Evolutionary conservation across 1,140 invertebrate species (phyloP).

Genomic region (Drosophila kohkoa): DNA sequence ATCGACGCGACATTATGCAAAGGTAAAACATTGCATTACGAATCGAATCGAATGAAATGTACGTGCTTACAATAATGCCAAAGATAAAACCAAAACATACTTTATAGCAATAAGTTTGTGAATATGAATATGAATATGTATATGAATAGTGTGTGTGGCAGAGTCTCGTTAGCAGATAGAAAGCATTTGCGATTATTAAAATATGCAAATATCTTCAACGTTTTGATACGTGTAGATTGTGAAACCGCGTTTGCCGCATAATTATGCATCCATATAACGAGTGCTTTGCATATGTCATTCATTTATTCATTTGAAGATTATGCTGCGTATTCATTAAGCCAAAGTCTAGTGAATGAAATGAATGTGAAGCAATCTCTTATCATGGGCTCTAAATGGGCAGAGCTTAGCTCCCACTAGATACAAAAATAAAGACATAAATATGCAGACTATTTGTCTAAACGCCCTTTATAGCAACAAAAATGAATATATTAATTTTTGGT

Average conservation of each 20-base stretch:
- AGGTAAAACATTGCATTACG: conserved; percentile 72
- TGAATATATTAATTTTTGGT: too few relatives aligned
- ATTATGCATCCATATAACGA: not conserved
- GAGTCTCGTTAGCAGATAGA: conserved; percentile 13
- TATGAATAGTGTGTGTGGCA: not conserved
- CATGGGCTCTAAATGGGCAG: not conserved
- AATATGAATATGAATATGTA: conserved; percentile 15
- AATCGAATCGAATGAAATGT: conserved; percentile 49
- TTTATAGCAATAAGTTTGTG: not conserved
- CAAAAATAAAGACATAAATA: too few relatives aligned
- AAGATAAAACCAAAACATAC: conserved; percentile 17
- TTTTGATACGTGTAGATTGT: conserved; percentile 14
- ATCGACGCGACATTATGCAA: conserved; percentile 82
- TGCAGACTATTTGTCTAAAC: too few relatives aligned
- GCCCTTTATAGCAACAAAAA: too few relatives aligned
- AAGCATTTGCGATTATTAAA: conserved; percentile 19
- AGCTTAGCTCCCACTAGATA: not conserved
- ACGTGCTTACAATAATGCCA: conserved; percentile 52
- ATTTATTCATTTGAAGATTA: conserved; percentile 13
- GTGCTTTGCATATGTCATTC: conserved; percentile 20
- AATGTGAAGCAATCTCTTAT: too few relatives aligned
- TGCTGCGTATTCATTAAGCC: conserved; percentile 1
- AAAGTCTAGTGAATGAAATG: not conserved
- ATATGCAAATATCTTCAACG: conserved; percentile 14
- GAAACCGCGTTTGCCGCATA: conserved; percentile 15